A percentile compares a stretch with the other conserved stretches of the same genome.
phyloP scores from a whole-genome alignment of 2,888 invertebrate species.

The Cremastinae sp. region DNA sequence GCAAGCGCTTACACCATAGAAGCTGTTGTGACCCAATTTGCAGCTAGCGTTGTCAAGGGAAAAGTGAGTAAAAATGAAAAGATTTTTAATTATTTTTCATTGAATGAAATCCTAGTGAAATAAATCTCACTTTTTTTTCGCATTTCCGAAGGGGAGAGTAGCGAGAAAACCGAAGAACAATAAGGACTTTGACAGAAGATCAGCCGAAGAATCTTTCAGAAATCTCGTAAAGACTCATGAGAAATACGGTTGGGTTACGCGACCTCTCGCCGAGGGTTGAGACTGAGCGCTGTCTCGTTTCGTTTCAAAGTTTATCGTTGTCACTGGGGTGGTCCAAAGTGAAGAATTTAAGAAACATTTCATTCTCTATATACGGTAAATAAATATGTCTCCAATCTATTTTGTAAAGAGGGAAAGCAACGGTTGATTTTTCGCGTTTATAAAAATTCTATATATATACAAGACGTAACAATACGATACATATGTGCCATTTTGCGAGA shows the following conservation, averaged over 20 bases:
- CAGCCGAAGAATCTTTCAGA: constrained; percentile 94
- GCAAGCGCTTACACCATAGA: constrained; percentile 93
- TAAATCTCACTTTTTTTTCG: not conserved
- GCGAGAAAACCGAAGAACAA: constrained; percentile 89
- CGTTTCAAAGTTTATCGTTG: constrained; percentile 33
- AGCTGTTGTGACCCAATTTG: constrained; percentile 94
- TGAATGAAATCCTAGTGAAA: not conserved
- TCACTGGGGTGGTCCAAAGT: constrained; percentile 49
- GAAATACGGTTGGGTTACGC: constrained; percentile 95
- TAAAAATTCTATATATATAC: constrained; percentile 37
- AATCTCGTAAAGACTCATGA: constrained; percentile 94
- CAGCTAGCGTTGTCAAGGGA: constrained; percentile 93
- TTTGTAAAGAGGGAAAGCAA: constrained; percentile 46
- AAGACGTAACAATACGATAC: constrained; percentile 34
- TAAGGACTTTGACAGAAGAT: constrained; percentile 88
- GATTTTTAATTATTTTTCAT: not conserved
- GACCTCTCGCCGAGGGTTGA: constrained; percentile 92
- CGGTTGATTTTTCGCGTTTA: constrained; percentile 42
- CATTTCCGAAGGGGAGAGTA: constrained; percentile 84
- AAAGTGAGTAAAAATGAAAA: constrained; percentile 81
- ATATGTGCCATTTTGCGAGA: constrained; percentile 31
- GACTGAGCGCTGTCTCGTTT: constrained; percentile 12
- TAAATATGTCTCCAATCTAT: constrained; percentile 51
- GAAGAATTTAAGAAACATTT: constrained; percentile 18
- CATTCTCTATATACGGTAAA: constrained; percentile 31